Base-by-base conservation (phyloP, 2,888 invertebrate species). In the Leuctra nigra region DNA sequence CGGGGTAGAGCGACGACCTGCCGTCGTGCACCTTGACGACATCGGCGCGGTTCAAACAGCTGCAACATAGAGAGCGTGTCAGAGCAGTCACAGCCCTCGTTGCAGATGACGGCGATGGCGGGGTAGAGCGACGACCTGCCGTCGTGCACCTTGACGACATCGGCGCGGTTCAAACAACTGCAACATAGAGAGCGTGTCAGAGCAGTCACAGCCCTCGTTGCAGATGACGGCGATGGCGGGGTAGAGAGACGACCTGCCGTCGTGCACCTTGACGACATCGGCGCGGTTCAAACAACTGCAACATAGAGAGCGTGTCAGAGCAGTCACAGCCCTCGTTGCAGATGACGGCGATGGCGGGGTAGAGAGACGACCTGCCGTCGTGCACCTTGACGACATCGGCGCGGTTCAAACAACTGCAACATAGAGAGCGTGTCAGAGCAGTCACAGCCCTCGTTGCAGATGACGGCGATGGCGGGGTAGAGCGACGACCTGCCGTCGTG, bases 1-100 rank as follows among this genome's bases (percentile, higher is more conserved):
- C 81, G 1, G 89, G 86, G 55, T 86, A 78, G 66, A 77, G 77
- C 23, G 84, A 76, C 66, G 84, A 84, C 68, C 82, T 81, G 3
- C 91, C 90, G 70, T 92, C 92, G 73, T 88, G 87, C 59, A 91
- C 86, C 67, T 87, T 87, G 69, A 92, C 84, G 68, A 91, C 82
- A 73, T 92, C 91, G 50, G 87, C 86, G 61, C 87, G 81, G 66
- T 86, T 84, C 65, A 89, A 77, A 72, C 89, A 89, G 73, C 90
- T 90, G 81, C 58, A 44, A 44, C n/a, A n/a, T n/a, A n/a, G n/a
- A n/a, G n/a, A n/a, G n/a, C n/a, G n/a, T n/a, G n/a, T n/a, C n/a
- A n/a, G n/a, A n/a, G n/a, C n/a, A n/a, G n/a, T 86, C 85, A 71
- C 83, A 80, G 55, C 83, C 81, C 71, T 87, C 84, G 69, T 91